A percentile compares a stretch with the other conserved stretches of the same genome.
Conservation (phyloP, 2,797 vertebrate species). For the Poecilia wingei region DNA sequence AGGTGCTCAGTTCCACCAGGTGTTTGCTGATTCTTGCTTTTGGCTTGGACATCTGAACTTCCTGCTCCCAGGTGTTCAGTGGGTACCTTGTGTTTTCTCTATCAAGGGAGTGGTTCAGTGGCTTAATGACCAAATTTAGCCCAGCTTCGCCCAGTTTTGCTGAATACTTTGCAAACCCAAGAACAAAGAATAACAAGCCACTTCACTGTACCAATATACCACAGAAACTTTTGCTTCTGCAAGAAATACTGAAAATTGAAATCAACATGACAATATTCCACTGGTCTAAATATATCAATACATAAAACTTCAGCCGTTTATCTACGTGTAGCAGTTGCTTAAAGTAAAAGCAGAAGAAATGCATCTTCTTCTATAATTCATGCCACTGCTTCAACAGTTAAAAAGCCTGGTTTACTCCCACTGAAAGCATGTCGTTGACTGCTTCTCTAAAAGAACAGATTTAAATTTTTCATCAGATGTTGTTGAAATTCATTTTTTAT, state of each 20-base stretch:
- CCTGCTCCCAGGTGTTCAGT: neutral
- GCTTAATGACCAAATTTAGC: neutral
- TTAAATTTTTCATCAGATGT: slow-evolving; percentile 1
- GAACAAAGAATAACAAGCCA: neutral
- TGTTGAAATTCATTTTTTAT: neutral
- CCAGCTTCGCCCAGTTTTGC: neutral
- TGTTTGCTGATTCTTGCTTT: too few relatives aligned
- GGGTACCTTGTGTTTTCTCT: neutral
- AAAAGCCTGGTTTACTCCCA: neutral
- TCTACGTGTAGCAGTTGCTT: neutral
- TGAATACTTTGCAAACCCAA: neutral
- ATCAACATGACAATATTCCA: neutral
- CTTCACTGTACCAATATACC: neutral
- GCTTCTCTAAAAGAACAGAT: neutral
- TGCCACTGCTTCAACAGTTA: neutral
- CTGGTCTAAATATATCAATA: neutral
- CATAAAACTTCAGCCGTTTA: neutral
- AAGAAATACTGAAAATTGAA: neutral
- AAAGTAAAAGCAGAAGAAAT: neutral
- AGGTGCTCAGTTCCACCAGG: too few relatives aligned
- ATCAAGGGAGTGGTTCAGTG: neutral
- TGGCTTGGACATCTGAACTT: neutral
- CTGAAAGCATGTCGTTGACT: neutral
- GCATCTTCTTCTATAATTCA: neutral
- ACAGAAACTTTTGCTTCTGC: neutral